A percentile compares a stretch with the other conserved stretches of the same genome.
Conservation (phyloP, 1,140 invertebrate species). For the Drosophila tani region DNA sequence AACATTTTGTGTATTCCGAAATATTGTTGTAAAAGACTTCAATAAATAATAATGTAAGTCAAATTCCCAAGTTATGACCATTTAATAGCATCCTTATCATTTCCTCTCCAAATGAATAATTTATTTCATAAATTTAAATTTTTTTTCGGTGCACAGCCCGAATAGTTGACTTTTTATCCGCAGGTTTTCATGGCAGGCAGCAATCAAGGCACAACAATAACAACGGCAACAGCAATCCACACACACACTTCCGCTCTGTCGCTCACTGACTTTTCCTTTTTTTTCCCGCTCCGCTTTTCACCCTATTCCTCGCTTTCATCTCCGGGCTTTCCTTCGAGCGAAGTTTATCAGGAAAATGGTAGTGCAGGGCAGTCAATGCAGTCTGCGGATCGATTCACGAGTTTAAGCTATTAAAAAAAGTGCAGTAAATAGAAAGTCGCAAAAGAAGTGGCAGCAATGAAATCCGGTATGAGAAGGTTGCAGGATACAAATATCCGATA, state of each 20-base stretch:
- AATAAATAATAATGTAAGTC: too few species aligned
- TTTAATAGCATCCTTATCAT: background rate
- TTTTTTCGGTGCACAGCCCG: background rate
- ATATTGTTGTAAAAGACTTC: too few species aligned
- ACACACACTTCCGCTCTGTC: constrained; percentile 42
- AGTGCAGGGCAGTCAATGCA: constrained; percentile 35
- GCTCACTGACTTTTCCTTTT: constrained; percentile 30
- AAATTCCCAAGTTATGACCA: too few species aligned
- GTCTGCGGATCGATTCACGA: constrained; percentile 37
- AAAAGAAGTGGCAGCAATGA: constrained; percentile 12
- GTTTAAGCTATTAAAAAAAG: constrained; percentile 35
- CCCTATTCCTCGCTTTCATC: constrained; percentile 19
- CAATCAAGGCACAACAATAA: constrained; percentile 51
- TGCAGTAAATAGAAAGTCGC: constrained; percentile 42
- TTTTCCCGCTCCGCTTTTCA: constrained; percentile 8
- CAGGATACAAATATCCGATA: constrained; percentile 27
- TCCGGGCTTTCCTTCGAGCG: constrained; percentile 20
- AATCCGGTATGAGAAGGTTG: constrained; percentile 14
- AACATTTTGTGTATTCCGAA: background rate
- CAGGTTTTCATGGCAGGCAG: constrained; percentile 54
- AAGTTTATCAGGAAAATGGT: constrained; percentile 41
- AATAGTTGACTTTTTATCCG: constrained; percentile 54
- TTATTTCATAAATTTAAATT: rapidly evolving
- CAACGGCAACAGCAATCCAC: constrained; percentile 26
- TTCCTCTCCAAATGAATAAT: background rate